Percentiles rank a stretch among this genome's conserved stretches.
Evolutionary conservation across 1,140 invertebrate genomes (phyloP).

Genomic region (Meloidogyne chitwoodi): DNA sequence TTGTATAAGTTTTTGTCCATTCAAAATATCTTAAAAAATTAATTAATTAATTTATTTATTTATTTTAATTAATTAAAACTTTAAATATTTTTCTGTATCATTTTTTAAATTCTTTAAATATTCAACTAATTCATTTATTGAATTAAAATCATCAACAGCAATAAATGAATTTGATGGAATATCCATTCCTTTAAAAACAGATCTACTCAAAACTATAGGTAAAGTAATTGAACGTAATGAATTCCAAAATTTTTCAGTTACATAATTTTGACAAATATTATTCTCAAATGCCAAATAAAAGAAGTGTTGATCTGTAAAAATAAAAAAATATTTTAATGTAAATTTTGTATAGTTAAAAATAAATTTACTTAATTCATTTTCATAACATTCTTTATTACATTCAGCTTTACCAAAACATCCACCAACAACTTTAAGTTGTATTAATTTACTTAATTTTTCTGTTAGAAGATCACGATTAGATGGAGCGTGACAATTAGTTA

Average conservation of each 20-base stretch:
- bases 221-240: not conserved
- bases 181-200: conserved; percentile 6
- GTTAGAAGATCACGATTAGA: conserved; percentile 2
- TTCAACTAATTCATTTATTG: conserved; percentile 9
- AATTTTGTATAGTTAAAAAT: too few relatives aligned
- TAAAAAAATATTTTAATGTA: too few relatives aligned
- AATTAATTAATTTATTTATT: too few relatives aligned
- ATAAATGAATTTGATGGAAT: conserved; percentile 23
- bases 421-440: not conserved
- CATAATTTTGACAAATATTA: conserved; percentile 58
- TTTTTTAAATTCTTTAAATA: conserved; percentile 3
- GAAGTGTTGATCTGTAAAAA: conserved; percentile 32
- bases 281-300: conserved; percentile 60
- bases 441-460: not conserved
- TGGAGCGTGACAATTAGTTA: conserved; percentile 3
- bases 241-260: conserved; percentile 58
- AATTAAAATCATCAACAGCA: conserved; percentile 20
- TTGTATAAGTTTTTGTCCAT: conserved; percentile 16
- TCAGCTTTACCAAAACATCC: not conserved
- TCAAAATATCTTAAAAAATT: not conserved
- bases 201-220: conserved; percentile 15
- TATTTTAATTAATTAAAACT: not conserved
- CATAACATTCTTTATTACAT: not conserved
- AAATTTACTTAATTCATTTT: not conserved
- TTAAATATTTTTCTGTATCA: conserved; percentile 9